These are phyloP conservation scores for Glyphotaelius pellucidus DNA, from an alignment of 2,888 invertebrate species.

Conservation along the genomic window DNA sequence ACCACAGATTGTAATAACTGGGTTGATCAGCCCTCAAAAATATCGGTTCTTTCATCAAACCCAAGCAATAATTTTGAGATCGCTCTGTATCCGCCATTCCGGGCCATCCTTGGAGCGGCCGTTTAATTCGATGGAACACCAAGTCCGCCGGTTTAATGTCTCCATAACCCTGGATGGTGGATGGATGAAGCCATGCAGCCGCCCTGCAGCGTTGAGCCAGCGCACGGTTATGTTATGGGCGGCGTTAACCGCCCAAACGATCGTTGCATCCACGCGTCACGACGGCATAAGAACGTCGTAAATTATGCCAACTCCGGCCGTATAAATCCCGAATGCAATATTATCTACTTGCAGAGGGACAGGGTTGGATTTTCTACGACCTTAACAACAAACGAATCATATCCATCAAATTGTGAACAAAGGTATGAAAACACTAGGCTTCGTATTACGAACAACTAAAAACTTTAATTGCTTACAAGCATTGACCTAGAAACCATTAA, in stretches of 20 bases:
- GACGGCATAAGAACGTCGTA: slow-evolving; percentile 38
- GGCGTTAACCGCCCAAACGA: slow-evolving; percentile 35
- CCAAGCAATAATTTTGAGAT: neutral
- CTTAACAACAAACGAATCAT: no score
- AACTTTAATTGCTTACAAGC: no score
- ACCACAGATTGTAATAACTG: no score
- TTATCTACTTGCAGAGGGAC: slow-evolving; percentile 23
- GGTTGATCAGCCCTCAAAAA: no score
- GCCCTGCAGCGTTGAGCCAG: neutral
- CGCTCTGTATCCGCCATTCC: neutral
- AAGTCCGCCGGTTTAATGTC: slow-evolving; percentile 38
- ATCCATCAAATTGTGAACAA: no score
- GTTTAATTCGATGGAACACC: slow-evolving; percentile 42
- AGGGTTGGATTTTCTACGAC: neutral
- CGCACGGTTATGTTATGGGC: slow-evolving; percentile 36
- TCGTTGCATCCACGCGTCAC: slow-evolving; percentile 43
- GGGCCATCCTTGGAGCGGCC: neutral
- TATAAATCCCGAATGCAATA: slow-evolving; percentile 53
- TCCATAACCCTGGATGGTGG: slow-evolving; percentile 35
- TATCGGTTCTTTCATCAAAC: neutral
- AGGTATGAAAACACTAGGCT: no score
- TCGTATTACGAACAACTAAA: no score
- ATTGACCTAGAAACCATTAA: no score
- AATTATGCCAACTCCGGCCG: slow-evolving; percentile 53
- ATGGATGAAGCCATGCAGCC: neutral